Base-by-base conservation (phyloP, 1,140 invertebrate genomes). In the Antheraea pernyi region DNA sequence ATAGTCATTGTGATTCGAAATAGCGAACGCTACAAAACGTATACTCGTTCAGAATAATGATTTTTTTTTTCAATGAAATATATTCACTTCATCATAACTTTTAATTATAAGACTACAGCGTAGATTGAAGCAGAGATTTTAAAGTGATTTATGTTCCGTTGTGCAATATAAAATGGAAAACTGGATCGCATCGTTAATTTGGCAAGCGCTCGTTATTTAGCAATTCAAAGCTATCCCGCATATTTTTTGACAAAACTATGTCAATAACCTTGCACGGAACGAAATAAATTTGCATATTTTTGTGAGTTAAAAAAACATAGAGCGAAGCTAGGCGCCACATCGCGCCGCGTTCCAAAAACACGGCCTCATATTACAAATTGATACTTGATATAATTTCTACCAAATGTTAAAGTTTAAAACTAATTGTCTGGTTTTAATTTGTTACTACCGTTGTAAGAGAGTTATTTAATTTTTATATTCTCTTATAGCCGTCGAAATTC, bases 251-350 rank as follows among this genome's bases (percentile, higher is more conserved):
- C 67, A 72, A 77, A 86, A 85, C 74, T 89, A 77, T 88, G 85
- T 85, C 83, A 88, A 85, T 88, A 88, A 90, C 86, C 85, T 91
- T 89, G 86, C 81, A 77, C 65, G 66, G 73, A 73, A 81, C 69
- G 76, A 84, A 82, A 83, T 82, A 84, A 69, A 87, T 88, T 87
- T 82, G 73, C 85, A 88, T 86, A 86, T 74, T 64, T 75, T 81
- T 84, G 76, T 80, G 69, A 74, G 65, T 63, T 73, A 71, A 76
- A 82, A 81, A 84, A 78, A 72, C 36, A 69, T 63, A 63, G 19
- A 42, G 11, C 46, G 46, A 53, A 53, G 11, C 16, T 53, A 53
- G 46, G 46, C 46, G 46, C 46, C 46, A 11, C 39, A 42, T 11
- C 39, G 46, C 46, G 46, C 46, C 16, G 5, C 13, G 46, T 16